Conservation (phyloP, 2,797 vertebrate species). For the Pipistrellus pygmaeus region DNA sequence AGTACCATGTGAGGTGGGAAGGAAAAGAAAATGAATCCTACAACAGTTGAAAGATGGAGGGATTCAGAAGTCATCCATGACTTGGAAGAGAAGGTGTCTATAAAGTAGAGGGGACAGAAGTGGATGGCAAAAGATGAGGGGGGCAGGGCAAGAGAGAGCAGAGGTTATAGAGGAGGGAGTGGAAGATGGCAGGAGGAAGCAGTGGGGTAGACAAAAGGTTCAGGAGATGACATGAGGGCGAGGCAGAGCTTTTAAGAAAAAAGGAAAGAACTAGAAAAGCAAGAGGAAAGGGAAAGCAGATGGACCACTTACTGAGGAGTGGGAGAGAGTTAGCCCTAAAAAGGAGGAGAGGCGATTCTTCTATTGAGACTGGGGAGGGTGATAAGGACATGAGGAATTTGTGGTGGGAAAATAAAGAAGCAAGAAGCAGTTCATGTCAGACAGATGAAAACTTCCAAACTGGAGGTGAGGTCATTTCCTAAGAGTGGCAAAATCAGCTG, state of each 20-base stretch:
- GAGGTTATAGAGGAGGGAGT: not conserved
- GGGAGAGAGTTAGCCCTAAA: not conserved
- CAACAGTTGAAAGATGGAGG: not conserved
- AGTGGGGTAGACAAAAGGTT: not conserved
- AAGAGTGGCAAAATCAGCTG: not conserved
- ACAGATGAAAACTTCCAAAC: not conserved
- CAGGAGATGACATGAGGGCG: not conserved
- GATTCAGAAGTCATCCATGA: not conserved
- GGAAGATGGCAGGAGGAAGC: not conserved
- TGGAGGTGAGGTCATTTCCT: not conserved
- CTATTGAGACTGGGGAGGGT: not conserved
- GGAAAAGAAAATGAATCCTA: not conserved
- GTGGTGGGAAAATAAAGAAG: not conserved
- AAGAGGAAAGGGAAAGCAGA: not conserved
- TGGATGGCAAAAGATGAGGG: not conserved
- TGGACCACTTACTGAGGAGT: too few species aligned
- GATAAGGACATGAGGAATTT: not conserved
- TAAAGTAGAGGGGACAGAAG: not conserved
- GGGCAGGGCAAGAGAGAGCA: not conserved
- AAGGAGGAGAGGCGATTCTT: not conserved
- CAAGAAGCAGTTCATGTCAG: not conserved
- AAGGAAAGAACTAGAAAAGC: not conserved
- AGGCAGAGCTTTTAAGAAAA: not conserved
- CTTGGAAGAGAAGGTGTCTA: not conserved
- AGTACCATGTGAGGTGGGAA: not conserved